Evolutionary conservation across 2,888 invertebrate genomes (phyloP).

Genomic region (Epirrita christyi): DNA sequence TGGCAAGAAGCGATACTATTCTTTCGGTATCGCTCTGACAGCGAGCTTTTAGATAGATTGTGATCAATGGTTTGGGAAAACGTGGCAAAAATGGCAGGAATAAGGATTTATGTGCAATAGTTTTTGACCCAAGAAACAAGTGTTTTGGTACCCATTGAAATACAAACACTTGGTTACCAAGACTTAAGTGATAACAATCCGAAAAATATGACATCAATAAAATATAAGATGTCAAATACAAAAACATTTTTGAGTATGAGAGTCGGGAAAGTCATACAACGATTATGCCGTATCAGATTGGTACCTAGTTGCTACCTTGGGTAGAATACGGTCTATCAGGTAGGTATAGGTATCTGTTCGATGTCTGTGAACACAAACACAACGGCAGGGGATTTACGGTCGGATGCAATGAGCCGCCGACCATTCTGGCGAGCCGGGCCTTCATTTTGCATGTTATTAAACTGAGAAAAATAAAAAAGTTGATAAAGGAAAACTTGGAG

Average conservation of each 20-base stretch:
- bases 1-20: constrained; percentile 44
- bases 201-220: too few relatives aligned
- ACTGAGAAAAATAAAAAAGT: constrained; percentile 67
- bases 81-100: constrained; percentile 13
- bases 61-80: constrained; percentile 34
- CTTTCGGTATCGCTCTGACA: constrained; percentile 34
- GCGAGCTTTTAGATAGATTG: constrained; percentile 42
- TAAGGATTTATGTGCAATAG: neutral
- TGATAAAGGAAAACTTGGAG: constrained; percentile 65
- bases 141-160: too few relatives aligned
- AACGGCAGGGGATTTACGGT: constrained; percentile 58
- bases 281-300: neutral
- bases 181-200: too few relatives aligned
- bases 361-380: constrained; percentile 39
- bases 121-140: too few relatives aligned
- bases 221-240: too few relatives aligned
- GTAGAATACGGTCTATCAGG: neutral
- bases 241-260: too few relatives aligned
- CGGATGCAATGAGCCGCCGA: constrained; percentile 64
- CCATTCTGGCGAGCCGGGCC: constrained; percentile 61
- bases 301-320: neutral
- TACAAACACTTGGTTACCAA: too few relatives aligned
- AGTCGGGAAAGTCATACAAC: neutral
- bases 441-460: constrained; percentile 78
- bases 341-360: constrained; percentile 13